These are phyloP conservation scores for Bubo scandiacus DNA, from an alignment of 2,113 vertebrate species.

Conservation along the genomic window DNA sequence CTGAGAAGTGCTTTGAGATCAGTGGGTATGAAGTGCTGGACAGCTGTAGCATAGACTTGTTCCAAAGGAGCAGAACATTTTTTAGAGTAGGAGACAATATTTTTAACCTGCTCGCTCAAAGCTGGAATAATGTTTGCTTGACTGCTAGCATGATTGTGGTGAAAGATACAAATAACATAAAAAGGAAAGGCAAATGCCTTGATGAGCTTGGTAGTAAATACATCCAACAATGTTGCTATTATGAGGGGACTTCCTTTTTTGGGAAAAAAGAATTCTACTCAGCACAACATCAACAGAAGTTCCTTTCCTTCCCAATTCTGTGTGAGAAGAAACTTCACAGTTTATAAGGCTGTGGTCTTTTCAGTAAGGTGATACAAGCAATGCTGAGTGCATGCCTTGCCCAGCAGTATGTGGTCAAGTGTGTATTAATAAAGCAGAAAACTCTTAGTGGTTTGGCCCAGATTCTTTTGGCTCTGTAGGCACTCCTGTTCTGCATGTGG, in stretches of 20 bases:
- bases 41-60: not conserved
- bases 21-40: not conserved
- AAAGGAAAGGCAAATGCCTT: not conserved
- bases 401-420: not conserved
- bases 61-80: not conserved
- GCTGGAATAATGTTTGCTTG: not conserved
- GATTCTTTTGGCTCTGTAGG: constrained; percentile 1
- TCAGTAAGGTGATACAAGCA: constrained; percentile 31
- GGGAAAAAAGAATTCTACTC: not conserved
- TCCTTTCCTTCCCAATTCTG: constrained; percentile 31
- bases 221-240: not conserved
- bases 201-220: not conserved
- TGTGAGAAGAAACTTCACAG: not conserved
- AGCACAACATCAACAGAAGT: constrained; percentile 10
- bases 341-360: constrained; percentile 5
- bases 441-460: constrained; percentile 22
- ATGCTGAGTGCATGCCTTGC: not conserved
- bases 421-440: not conserved
- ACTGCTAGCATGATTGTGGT: not conserved
- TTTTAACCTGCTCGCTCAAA: not conserved
- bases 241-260: constrained; percentile 7
- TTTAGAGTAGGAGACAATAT: not conserved
- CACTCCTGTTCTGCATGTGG: not conserved
- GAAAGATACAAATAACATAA: not conserved
- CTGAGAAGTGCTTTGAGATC: not conserved